A percentile compares a stretch with the other conserved stretches of the same genome.
These are phyloP conservation scores for Macrostomum lignano DNA, from an alignment of 1,140 invertebrate species.

Conservation along the genomic window DNA sequence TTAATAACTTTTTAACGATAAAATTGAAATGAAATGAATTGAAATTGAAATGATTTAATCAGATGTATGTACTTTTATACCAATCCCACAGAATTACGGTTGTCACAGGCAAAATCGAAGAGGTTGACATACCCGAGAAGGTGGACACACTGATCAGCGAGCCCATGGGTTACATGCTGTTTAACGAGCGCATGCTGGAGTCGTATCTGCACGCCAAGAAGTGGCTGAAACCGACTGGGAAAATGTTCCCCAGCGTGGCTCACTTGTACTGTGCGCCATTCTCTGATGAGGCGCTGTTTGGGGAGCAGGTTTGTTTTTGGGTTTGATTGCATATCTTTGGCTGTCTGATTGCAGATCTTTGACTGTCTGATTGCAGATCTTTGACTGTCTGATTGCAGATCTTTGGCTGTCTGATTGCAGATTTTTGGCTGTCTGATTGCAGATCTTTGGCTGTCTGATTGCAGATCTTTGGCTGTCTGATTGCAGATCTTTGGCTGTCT, in stretches of 20 bases:
- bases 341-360: too few species aligned
- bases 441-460: too few species aligned
- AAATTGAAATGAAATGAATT: too few species aligned
- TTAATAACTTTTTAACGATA: background rate
- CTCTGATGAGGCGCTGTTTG: constrained; percentile 78
- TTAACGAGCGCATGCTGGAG: constrained; percentile 96
- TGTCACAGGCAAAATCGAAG: constrained; percentile 68
- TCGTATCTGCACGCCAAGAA: constrained; percentile 93
- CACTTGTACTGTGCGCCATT: constrained; percentile 94
- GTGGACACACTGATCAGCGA: constrained; percentile 94
- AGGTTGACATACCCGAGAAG: constrained; percentile 67
- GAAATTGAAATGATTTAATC: too few species aligned
- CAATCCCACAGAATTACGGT: constrained; percentile 23
- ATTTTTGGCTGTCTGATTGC: too few species aligned
- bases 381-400: too few species aligned
- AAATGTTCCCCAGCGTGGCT: constrained; percentile 82
- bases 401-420: too few species aligned
- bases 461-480: too few species aligned
- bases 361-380: too few species aligned
- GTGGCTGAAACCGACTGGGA: constrained; percentile 45
- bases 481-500: too few species aligned
- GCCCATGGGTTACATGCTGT: constrained; percentile 98
- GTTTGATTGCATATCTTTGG: too few species aligned
- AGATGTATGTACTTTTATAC: too few species aligned
- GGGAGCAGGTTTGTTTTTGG: constrained; percentile 78